Evolutionary conservation across 2,113 vertebrate genomes (phyloP).

Genomic region (Ivindomyrus marchei): DNA sequence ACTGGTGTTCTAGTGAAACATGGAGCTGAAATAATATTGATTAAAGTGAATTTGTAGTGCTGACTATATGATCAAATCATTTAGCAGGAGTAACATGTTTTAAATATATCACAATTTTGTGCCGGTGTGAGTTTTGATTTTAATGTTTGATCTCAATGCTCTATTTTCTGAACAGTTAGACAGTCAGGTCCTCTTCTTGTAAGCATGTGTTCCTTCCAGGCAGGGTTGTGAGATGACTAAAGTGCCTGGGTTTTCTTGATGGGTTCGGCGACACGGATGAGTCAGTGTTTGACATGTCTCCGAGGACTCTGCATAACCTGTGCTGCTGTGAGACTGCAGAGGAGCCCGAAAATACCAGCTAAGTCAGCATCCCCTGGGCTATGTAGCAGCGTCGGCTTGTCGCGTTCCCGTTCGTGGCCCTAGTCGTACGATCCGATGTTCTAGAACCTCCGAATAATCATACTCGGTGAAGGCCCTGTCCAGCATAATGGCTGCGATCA

Average conservation of each 20-base stretch:
- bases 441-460: neutral
- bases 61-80: neutral
- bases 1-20: neutral
- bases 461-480: neutral
- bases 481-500: neutral
- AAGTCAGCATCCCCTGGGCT: neutral
- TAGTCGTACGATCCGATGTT: neutral
- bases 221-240: neutral
- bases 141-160: neutral
- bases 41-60: neutral
- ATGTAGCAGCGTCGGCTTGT: neutral
- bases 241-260: neutral
- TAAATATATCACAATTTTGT: neutral
- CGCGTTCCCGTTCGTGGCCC: neutral
- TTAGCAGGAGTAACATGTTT: neutral
- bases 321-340: neutral
- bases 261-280: neutral
- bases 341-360: neutral
- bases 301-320: neutral
- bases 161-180: neutral
- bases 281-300: neutral
- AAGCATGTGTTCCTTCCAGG: neutral
- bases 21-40: neutral
- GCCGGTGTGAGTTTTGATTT: neutral
- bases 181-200: neutral